Percentiles rank a stretch among this genome's conserved stretches.
phyloP scores from a whole-genome alignment of 2,797 vertebrate species.

The Crocodylus rhombifer region DNA sequence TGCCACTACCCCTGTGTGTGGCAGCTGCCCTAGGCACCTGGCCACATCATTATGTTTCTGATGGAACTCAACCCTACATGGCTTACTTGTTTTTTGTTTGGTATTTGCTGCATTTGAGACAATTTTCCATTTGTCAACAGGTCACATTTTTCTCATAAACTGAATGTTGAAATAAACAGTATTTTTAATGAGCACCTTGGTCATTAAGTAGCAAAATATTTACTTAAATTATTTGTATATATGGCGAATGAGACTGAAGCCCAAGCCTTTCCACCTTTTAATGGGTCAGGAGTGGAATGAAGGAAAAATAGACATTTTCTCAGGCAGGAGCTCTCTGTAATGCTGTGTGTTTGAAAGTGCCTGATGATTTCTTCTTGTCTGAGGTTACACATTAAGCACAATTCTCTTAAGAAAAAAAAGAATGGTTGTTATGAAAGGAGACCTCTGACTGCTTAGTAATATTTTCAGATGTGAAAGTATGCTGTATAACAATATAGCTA shows the following conservation, averaged over 20 bases:
- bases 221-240: neutral
- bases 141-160: neutral
- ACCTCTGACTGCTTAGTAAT: neutral
- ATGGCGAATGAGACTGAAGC: neutral
- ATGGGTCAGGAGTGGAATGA: fast-evolving
- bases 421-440: neutral
- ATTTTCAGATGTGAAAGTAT: neutral
- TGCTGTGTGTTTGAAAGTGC: fast-evolving
- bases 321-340: neutral
- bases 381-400: neutral
- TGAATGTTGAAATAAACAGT: neutral
- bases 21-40: too few relatives aligned
- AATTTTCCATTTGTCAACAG: neutral
- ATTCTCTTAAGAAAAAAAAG: neutral
- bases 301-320: neutral
- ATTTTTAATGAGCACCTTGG: neutral
- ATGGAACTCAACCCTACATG: neutral
- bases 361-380: neutral
- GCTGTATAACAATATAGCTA: neutral
- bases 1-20: too few relatives aligned
- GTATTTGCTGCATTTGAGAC: neutral
- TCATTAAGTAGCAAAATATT: slow-evolving; percentile 6
- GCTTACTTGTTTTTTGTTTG: neutral
- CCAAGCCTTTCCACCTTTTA: neutral
- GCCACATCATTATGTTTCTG: too few relatives aligned